Base-by-base conservation (phyloP, 2,113 vertebrate genomes). In the Nerophis lumbriciformis region DNA sequence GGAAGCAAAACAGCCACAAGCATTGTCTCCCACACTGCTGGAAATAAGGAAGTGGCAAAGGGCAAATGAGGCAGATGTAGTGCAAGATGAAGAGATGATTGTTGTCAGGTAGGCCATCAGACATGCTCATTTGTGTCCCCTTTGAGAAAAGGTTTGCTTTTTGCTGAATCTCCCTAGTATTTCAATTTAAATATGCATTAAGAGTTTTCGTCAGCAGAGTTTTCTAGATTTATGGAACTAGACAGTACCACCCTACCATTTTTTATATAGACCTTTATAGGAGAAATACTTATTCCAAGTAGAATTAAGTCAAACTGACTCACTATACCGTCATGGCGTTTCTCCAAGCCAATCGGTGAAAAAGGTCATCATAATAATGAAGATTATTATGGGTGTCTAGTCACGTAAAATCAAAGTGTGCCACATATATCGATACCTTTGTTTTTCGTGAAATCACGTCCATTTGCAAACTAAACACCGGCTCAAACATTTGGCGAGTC, bases 1-100 rank as follows among this genome's bases (percentile, higher is more conserved):
- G 16, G 16, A 56, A 56, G 37, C 54, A 42, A 56, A 56, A 56
- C 37, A 11, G 54, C 54, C 36, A 56, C 39, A 42, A 56, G 54
- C 54, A 12, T 9, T 55, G 36, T 21, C 16, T 16, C 14, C 15
- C 8, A 56, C 15, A 56, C 6, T n/a, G 15, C 15, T 1, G 37
- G 15, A 56, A 45, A 56, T 38, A 42, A 42, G 9, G 37, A 39
- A 6, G 15, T 8, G 5, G 54, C 37, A 42, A 56, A 56, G 54
- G 15, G 8, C 54, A 56, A 56, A 56, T 16, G 54, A 42, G 16
- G 15, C 6, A 35, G 28, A 37, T 15, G 36, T 13, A 9, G 36
- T 53, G 49, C 49, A 28, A 19, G 16, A 19, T 19, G 49, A 50
- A 28, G 51, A 13, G 21, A 21, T 35, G 51, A 12, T 14, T 28